Percentiles rank a stretch among this genome's conserved stretches.
phyloP scores from a whole-genome alignment of 2,888 invertebrate species.

The Noctua janthe region DNA sequence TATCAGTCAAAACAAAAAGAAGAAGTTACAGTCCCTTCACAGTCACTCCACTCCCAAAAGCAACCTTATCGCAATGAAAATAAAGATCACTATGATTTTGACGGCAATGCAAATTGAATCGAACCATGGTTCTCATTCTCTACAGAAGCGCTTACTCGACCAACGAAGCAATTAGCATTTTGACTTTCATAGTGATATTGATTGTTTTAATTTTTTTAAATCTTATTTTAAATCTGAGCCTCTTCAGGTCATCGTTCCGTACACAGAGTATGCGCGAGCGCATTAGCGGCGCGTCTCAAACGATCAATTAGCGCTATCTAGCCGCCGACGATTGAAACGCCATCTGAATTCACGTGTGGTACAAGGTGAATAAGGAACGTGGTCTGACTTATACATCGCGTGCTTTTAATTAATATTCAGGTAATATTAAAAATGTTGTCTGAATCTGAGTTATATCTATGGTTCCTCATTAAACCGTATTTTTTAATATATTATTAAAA shows the following conservation, averaged over 20 bases:
- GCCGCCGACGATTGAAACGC: slow-evolving; percentile 83
- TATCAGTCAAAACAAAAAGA: background rate
- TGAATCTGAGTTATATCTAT: background rate
- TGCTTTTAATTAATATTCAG: background rate
- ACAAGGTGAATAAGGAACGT: slow-evolving; percentile 25
- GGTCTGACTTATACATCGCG: background rate
- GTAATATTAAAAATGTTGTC: background rate
- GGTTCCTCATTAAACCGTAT: no score
- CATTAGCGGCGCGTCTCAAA: slow-evolving; percentile 87
- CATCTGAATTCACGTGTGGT: slow-evolving; percentile 70
- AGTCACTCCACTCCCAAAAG: background rate
- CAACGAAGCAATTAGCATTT: background rate
- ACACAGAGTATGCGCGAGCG: slow-evolving; percentile 78
- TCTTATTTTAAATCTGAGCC: slow-evolving; percentile 45
- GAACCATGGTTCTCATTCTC: background rate
- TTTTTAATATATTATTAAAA: no score
- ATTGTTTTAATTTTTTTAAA: background rate
- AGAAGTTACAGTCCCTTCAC: background rate
- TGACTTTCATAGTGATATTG: background rate
- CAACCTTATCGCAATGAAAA: background rate
- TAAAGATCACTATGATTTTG: background rate
- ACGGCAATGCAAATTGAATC: background rate
- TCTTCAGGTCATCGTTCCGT: slow-evolving; percentile 70
- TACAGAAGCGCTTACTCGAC: background rate
- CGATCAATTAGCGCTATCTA: slow-evolving; percentile 87